These are phyloP conservation scores for Melitaea athalia DNA, from an alignment of 2,888 invertebrate species.

Conservation along the genomic window DNA sequence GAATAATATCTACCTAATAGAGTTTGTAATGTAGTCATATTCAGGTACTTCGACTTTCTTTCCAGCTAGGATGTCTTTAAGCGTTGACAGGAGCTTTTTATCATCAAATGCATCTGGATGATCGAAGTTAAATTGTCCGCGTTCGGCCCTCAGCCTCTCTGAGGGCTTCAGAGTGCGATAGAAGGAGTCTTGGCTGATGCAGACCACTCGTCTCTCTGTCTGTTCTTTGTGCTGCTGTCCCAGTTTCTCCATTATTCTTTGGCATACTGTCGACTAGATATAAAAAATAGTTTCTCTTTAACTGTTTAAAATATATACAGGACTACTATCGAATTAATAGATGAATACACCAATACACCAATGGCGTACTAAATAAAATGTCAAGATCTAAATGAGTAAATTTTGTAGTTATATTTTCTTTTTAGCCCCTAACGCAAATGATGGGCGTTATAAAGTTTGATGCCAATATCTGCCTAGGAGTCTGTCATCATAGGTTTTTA, in stretches of 20 bases:
- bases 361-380: no score
- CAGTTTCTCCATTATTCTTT: conserved; percentile 97
- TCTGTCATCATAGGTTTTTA: no score
- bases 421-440: no score
- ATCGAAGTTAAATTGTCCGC: conserved; percentile 98
- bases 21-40: conserved; percentile 96
- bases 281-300: not conserved
- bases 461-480: no score
- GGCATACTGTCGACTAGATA: conserved; percentile 96
- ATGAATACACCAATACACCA: no score
- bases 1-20: conserved; percentile 85
- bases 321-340: no score
- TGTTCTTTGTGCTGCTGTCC: conserved; percentile 96
- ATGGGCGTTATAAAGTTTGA: no score
- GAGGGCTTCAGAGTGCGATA: conserved; percentile 92
- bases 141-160: conserved; percentile 91
- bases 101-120: conserved; percentile 99
- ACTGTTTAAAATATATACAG: not conserved
- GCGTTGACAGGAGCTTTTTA: conserved; percentile 89
- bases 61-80: conserved; percentile 92
- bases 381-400: no score
- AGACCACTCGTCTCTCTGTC: conserved; percentile 93
- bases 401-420: no score
- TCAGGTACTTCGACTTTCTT: conserved; percentile 94
- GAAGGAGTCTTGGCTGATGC: conserved; percentile 98